phyloP scores from a whole-genome alignment of 30 jellyfish, hydroid and myxozoan genomes.

The Haliclystus octoradiatus region DNA sequence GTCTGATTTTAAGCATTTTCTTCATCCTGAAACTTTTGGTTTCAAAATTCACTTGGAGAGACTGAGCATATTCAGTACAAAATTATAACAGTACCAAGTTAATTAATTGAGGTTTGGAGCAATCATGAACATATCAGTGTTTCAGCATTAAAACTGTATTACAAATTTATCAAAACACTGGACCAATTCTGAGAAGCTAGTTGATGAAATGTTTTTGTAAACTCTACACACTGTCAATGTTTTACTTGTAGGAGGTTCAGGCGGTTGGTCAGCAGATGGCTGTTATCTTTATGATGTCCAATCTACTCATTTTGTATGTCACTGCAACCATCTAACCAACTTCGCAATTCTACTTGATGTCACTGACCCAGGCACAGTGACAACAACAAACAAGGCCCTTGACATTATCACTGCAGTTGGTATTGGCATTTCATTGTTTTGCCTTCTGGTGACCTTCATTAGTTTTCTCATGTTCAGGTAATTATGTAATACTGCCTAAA shows the following conservation, averaged over 20 bases:
- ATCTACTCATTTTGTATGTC: neutral
- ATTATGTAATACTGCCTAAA: neutral
- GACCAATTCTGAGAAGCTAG: too few species aligned
- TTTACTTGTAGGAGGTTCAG: neutral
- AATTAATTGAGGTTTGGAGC: too few species aligned
- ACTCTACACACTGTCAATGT: neutral
- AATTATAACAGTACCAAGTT: too few species aligned
- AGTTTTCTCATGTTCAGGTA: constrained; percentile 20
- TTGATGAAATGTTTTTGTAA: neutral
- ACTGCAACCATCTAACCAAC: constrained; percentile 32
- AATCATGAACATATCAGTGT: too few species aligned
- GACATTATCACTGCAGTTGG: constrained; percentile 31
- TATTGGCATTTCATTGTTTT: constrained; percentile 36
- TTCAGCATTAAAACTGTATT: too few species aligned
- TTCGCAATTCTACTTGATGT: constrained; percentile 32
- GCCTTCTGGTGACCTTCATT: constrained; percentile 12
- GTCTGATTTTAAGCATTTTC: too few species aligned
- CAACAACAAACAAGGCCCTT: constrained; percentile 5
- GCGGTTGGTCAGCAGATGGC: neutral
- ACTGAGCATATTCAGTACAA: too few species aligned
- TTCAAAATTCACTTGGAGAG: too few species aligned
- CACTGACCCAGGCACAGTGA: constrained; percentile 12
- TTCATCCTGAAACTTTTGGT: too few species aligned
- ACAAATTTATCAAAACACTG: too few species aligned
- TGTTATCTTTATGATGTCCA: neutral